Base-by-base conservation (phyloP, 2,888 invertebrate species). In the Dicyrtoma fusca region DNA sequence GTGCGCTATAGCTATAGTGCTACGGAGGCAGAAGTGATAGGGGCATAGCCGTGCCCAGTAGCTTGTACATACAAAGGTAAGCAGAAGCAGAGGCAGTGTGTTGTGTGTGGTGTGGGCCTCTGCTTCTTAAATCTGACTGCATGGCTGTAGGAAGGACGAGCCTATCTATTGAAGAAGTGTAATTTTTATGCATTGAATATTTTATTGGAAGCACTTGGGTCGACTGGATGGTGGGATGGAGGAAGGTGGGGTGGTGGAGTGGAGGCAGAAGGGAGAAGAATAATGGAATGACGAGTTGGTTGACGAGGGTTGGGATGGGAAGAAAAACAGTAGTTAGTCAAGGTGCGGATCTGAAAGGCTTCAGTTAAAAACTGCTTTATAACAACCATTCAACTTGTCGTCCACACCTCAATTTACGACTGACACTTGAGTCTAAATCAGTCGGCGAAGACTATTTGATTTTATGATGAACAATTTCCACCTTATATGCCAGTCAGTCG, bases 381-480 rank as follows among this genome's bases (percentile, higher is more conserved):
- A 51, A 65, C 49, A 65, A 65, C 47, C 59, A 57, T 57, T 57
- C 23, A 69, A 59, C 34, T 69, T 71, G 71, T 69, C 51, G 62
- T 69, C 62, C 73, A 69, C 69, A 70, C 73, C 70, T 69, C 49
- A 51, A 73, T 73, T 73, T 73, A 73, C 26, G 57, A 25, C 55
- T 34, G 64, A 66, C 55, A 57, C 55, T 57, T 45, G 57, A 57
- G 44, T 68, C 45, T 57, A 68, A 68, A 55, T 68, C 63, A 47
- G 63, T 47, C 47, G 47, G 23, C 45, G 45, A 21, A 26, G 57
- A 57, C 63, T 61, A 61, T 61, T 61, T 61, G 42, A 59, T 59
- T 59, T 59, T 59, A 59, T 59, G 59, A 61, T 61, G 61, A 61
- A 61, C 57, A 57, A 57, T 57, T 57, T 57, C 57, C 57, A 57